phyloP scores from a whole-genome alignment of 2,888 invertebrate species.

The Melitaea athalia region DNA sequence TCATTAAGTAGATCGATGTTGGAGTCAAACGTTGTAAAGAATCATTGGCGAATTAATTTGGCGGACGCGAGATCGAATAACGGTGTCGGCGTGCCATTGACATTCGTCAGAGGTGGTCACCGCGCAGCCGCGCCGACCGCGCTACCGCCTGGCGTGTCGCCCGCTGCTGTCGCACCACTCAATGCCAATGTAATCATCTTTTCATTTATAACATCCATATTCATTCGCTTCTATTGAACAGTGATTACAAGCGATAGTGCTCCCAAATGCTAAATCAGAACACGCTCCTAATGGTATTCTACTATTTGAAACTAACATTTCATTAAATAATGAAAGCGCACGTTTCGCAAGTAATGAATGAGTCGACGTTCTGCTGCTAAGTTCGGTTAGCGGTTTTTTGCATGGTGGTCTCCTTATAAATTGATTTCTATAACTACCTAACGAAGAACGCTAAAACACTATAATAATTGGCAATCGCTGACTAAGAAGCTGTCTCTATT shows the following conservation, averaged over 20 bases:
- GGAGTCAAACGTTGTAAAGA: slow-evolving; percentile 71
- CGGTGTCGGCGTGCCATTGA: slow-evolving; percentile 79
- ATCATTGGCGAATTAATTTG: slow-evolving; percentile 79
- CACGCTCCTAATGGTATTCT: slow-evolving; percentile 52
- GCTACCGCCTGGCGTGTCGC: slow-evolving; percentile 42
- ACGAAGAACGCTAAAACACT: slow-evolving; percentile 63
- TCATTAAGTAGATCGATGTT: slow-evolving; percentile 73
- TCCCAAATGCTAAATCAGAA: slow-evolving; percentile 35
- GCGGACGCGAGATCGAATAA: slow-evolving; percentile 78
- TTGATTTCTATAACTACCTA: slow-evolving; percentile 72
- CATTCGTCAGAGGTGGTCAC: slow-evolving; percentile 73
- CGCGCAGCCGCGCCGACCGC: slow-evolving; percentile 46
- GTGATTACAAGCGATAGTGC: slow-evolving; percentile 39
- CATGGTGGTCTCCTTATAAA: slow-evolving; percentile 66
- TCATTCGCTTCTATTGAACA: slow-evolving; percentile 37
- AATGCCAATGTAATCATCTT: slow-evolving; percentile 27
- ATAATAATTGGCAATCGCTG: slow-evolving; percentile 60
- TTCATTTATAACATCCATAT: slow-evolving; percentile 35
- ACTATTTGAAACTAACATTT: slow-evolving; percentile 61
- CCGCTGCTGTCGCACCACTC: slow-evolving; percentile 35
- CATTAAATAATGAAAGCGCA: slow-evolving; percentile 72
- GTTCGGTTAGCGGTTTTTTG: slow-evolving; percentile 75
- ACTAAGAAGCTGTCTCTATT: slow-evolving; percentile 43
- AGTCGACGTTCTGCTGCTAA: slow-evolving; percentile 61
- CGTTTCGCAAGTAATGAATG: slow-evolving; percentile 65